Conservation (phyloP, 1,140 invertebrate genomes). For the Plectrocnemia conspersa region DNA sequence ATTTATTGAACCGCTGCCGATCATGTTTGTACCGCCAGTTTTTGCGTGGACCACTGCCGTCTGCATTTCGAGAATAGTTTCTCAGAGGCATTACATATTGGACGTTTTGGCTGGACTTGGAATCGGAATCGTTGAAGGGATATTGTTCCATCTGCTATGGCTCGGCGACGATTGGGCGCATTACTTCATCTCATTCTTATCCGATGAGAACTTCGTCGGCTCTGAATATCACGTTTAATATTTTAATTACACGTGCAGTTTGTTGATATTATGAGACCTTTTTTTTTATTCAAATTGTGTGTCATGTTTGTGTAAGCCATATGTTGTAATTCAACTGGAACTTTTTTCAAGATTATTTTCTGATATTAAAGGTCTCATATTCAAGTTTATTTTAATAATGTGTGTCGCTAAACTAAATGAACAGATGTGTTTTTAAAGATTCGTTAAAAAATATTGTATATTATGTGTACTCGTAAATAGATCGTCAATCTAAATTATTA, state of each 20-base stretch:
- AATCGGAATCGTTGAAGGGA: constrained; percentile 71
- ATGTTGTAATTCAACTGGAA: too few relatives aligned
- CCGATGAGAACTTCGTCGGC: constrained; percentile 37
- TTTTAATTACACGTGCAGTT: neutral
- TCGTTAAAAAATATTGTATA: too few relatives aligned
- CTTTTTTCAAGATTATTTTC: too few relatives aligned
- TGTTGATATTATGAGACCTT: too few relatives aligned
- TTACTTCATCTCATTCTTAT: constrained; percentile 43
- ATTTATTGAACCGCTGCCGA: constrained; percentile 56
- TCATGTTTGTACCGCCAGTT: constrained; percentile 59
- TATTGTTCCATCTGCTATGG: constrained; percentile 65
- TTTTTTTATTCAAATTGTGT: too few relatives aligned
- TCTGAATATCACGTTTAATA: constrained; percentile 30
- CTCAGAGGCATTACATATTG: constrained; percentile 74
- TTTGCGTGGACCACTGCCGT: constrained; percentile 72
- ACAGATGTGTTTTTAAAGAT: too few relatives aligned
- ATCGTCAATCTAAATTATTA: too few relatives aligned
- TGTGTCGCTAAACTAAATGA: too few relatives aligned
- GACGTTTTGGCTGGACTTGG: constrained; percentile 75
- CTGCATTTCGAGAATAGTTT: constrained; percentile 70
- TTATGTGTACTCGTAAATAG: too few relatives aligned
- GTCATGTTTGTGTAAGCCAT: too few relatives aligned
- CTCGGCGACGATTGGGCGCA: constrained; percentile 49
- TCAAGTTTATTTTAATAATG: too few relatives aligned
- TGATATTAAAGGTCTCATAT: too few relatives aligned